These are phyloP conservation scores for Drosophila tani DNA, from an alignment of 1,140 invertebrate genomes.

Conservation along the genomic window DNA sequence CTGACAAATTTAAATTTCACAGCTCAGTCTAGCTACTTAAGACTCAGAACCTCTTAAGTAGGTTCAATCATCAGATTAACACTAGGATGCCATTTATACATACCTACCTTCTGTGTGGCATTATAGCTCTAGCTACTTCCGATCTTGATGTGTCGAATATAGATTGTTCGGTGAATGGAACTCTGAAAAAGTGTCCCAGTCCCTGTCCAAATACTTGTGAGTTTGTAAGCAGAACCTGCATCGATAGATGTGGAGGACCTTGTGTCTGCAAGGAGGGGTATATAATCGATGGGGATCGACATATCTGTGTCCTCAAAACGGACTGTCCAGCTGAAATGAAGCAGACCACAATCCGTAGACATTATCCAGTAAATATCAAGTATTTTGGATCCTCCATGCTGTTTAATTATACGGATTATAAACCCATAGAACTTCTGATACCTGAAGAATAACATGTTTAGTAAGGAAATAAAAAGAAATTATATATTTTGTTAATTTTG, in stretches of 20 bases:
- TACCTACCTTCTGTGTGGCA: neutral
- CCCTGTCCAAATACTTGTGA: slow-evolving; percentile 30
- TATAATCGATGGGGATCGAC: slow-evolving; percentile 18
- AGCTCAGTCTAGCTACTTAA: neutral
- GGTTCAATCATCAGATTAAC: neutral
- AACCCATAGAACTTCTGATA: neutral
- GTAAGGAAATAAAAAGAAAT: neutral
- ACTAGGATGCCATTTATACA: neutral
- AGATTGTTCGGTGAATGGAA: slow-evolving; percentile 16
- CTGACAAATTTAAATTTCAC: neutral
- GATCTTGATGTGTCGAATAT: neutral
- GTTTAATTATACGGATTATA: slow-evolving; percentile 9
- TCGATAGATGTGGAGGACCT: slow-evolving; percentile 8
- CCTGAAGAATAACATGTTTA: too few species aligned
- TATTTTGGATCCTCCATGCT: slow-evolving; percentile 21
- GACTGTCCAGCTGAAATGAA: slow-evolving; percentile 1
- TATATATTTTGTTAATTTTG: neutral
- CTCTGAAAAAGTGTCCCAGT: slow-evolving; percentile 9
- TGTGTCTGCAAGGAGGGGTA: slow-evolving; percentile 29
- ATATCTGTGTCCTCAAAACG: slow-evolving; percentile 13
- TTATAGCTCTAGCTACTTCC: neutral
- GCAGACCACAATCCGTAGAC: neutral
- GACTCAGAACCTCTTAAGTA: neutral
- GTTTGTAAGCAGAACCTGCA: slow-evolving; percentile 10
- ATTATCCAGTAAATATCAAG: slow-evolving; percentile 22